Evolutionary conservation across 2,888 invertebrate genomes (phyloP).

Genomic region (Parnassius glacialis): DNA sequence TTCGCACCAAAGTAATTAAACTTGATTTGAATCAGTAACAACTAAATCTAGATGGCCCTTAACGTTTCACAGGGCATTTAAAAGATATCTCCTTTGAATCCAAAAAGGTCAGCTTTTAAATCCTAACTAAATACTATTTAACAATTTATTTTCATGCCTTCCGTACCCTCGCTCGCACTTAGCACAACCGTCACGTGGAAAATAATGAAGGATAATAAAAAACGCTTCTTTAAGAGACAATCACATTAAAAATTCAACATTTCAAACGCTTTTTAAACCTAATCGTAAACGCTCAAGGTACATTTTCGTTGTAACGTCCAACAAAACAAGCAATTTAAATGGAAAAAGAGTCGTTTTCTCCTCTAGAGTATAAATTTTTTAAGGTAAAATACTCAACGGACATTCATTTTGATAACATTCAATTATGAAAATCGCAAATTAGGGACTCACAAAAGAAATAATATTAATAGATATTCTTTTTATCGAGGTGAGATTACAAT

Average conservation of each 20-base stretch:
- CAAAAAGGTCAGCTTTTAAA: constrained; percentile 19
- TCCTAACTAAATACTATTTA: constrained; percentile 24
- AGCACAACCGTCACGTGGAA: constrained; percentile 41
- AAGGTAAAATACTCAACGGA: constrained; percentile 41
- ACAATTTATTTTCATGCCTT: constrained; percentile 24
- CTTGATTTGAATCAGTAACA: constrained; percentile 2
- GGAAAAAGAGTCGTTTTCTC: constrained; percentile 35
- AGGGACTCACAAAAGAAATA: constrained; percentile 36
- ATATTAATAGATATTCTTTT: constrained; percentile 32
- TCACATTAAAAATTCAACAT: constrained; percentile 40
- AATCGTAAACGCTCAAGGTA: constrained; percentile 32
- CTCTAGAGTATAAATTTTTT: constrained; percentile 45
- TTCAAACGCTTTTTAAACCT: constrained; percentile 30
- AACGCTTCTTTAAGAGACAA: constrained; percentile 42
- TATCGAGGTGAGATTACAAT: constrained; percentile 38
- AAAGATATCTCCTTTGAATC: constrained; percentile 11
- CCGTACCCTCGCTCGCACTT: constrained; percentile 28
- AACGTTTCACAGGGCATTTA: constrained; percentile 5
- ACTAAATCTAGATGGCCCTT: constrained; percentile 14
- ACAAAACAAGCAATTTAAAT: constrained; percentile 45
- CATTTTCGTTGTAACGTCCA: constrained; percentile 32
- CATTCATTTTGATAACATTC: constrained; percentile 59
- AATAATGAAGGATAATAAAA: constrained; percentile 52
- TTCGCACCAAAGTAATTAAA: constrained; percentile 12
- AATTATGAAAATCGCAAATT: constrained; percentile 60